Evolutionary conservation across 2,797 vertebrate genomes (phyloP).

Genomic region (Crenuchus spilurus): DNA sequence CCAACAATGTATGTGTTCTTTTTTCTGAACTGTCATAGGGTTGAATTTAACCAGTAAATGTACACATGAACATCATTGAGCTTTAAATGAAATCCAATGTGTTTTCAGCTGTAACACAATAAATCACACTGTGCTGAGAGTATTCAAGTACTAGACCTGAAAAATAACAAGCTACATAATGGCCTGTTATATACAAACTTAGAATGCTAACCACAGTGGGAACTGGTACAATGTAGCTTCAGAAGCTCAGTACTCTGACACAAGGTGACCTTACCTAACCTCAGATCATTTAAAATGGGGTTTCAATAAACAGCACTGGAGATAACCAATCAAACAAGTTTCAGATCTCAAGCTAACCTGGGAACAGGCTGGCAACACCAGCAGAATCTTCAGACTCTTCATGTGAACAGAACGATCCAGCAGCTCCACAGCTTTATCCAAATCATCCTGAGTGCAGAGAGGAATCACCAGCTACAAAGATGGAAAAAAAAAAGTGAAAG

Average conservation of each 20-base stretch:
- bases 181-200: background rate
- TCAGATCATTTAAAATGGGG: background rate
- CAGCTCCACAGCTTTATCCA: constrained; percentile 96
- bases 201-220: background rate
- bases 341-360: constrained; percentile 76
- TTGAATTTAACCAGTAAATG: too few species aligned
- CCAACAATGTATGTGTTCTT: too few species aligned
- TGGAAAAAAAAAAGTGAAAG: background rate
- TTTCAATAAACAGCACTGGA: background rate
- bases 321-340: background rate
- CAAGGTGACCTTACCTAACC: background rate
- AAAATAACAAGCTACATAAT: background rate
- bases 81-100: too few species aligned
- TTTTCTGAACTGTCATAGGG: too few species aligned
- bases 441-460: constrained; percentile 92
- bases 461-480: constrained; percentile 91
- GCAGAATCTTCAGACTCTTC: constrained; percentile 96
- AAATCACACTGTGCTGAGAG: background rate
- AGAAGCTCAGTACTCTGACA: background rate
- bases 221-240: background rate
- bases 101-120: background rate
- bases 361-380: constrained; percentile 86
- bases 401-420: constrained; percentile 96
- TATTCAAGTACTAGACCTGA: background rate
- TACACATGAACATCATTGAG: too few species aligned